phyloP scores from a whole-genome alignment of 2,888 invertebrate genomes.

The Geotrupes spiniger region DNA sequence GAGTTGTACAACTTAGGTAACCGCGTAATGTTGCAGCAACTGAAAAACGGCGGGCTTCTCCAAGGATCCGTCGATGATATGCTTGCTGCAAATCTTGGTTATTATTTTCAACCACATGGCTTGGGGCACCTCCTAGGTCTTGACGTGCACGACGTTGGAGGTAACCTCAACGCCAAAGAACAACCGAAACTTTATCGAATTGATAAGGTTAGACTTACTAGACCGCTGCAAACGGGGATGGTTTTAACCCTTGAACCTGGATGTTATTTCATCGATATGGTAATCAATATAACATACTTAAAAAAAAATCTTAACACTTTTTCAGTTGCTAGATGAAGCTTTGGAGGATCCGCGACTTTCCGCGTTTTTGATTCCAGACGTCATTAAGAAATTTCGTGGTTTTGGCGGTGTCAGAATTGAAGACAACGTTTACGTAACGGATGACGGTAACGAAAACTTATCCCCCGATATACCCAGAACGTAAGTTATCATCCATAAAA shows the following conservation, averaged over 20 bases:
- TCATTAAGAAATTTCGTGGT: constrained; percentile 71
- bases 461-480: constrained; percentile 82
- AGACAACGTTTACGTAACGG: constrained; percentile 69
- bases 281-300: constrained; percentile 38
- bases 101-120: constrained; percentile 94
- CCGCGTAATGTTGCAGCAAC: constrained; percentile 67
- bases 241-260: constrained; percentile 95
- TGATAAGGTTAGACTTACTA: constrained; percentile 75
- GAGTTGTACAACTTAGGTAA: constrained; percentile 91
- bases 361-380: constrained; percentile 73
- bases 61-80: constrained; percentile 70
- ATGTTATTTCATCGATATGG: constrained; percentile 89
- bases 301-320: not conserved
- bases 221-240: constrained; percentile 78
- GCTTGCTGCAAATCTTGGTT: constrained; percentile 72
- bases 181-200: constrained; percentile 66
- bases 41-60: constrained; percentile 77
- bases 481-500: constrained; percentile 53
- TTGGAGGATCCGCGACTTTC: constrained; percentile 67
- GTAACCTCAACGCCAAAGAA: constrained; percentile 67
- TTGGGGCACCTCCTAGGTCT: constrained; percentile 93
- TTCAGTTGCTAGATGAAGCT: constrained; percentile 78
- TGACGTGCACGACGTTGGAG: constrained; percentile 97
- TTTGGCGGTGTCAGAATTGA: constrained; percentile 97
- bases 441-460: constrained; percentile 13